Evolutionary conservation across 2,888 invertebrate species (phyloP).

Genomic region (Apoda limacodes): DNA sequence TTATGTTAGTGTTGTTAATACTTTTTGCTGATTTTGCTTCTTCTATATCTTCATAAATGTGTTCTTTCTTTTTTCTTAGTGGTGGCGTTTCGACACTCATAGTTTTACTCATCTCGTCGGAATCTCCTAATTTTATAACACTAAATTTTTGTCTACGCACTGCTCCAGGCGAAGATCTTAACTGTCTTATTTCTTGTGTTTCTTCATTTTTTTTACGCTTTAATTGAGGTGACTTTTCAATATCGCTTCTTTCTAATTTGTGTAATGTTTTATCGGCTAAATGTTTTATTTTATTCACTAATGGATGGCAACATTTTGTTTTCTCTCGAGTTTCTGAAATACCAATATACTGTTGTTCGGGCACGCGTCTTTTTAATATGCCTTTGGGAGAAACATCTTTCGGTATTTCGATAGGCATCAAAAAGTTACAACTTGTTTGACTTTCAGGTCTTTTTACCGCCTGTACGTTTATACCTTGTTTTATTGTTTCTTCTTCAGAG

Average conservation of each 20-base stretch:
- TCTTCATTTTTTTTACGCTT: slow-evolving; percentile 66
- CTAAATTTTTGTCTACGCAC: slow-evolving; percentile 64
- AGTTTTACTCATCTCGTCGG: slow-evolving; percentile 63
- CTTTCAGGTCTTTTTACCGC: slow-evolving; percentile 42
- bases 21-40: slow-evolving; percentile 50
- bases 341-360: slow-evolving; percentile 50
- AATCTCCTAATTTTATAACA: slow-evolving; percentile 60
- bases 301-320: slow-evolving; percentile 70
- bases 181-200: slow-evolving; percentile 68
- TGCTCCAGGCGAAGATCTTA: slow-evolving; percentile 73
- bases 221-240: slow-evolving; percentile 46
- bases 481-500: slow-evolving; percentile 52
- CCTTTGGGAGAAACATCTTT: slow-evolving; percentile 62
- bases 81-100: slow-evolving; percentile 52
- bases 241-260: slow-evolving; percentile 55
- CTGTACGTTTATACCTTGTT: slow-evolving; percentile 28
- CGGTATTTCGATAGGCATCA: slow-evolving; percentile 39
- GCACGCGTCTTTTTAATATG: slow-evolving; percentile 63
- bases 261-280: slow-evolving; percentile 73
- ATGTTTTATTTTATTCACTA: slow-evolving; percentile 74
- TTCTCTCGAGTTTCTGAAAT: slow-evolving; percentile 59
- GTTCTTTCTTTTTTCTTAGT: slow-evolving; percentile 67
- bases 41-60: slow-evolving; percentile 74
- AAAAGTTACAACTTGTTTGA: slow-evolving; percentile 35
- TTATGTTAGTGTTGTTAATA: slow-evolving; percentile 58